Conservation (phyloP, 2,888 invertebrate species). For the Linnaemya tessellans region DNA sequence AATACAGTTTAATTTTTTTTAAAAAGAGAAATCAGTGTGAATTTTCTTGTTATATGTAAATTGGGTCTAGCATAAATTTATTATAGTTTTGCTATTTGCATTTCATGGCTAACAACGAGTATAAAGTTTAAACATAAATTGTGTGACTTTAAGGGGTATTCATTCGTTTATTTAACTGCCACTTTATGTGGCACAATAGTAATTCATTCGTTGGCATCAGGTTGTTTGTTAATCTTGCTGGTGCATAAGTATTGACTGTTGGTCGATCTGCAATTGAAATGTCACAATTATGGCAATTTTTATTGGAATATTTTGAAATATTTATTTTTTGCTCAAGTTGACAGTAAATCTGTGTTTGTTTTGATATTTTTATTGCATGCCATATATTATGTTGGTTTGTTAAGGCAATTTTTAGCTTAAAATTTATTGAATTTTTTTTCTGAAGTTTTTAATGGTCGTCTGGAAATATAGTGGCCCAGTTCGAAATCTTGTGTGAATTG, state of each 20-base stretch:
- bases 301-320: slow-evolving; percentile 19
- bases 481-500: no score
- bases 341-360: slow-evolving; percentile 35
- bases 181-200: slow-evolving; percentile 76
- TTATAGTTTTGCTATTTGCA: slow-evolving; percentile 39
- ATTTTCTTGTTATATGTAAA: slow-evolving; percentile 10
- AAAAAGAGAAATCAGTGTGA: slow-evolving; percentile 72
- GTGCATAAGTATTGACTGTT: neutral
- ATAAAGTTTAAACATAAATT: slow-evolving; percentile 22
- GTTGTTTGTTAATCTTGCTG: slow-evolving; percentile 74
- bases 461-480: no score
- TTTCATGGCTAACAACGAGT: slow-evolving; percentile 27
- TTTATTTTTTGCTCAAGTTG: slow-evolving; percentile 29
- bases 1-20: slow-evolving; percentile 47
- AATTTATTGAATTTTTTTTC: neutral
- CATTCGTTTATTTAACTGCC: slow-evolving; percentile 73
- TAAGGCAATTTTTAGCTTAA: neutral
- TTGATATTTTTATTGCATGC: slow-evolving; percentile 36
- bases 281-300: slow-evolving; percentile 67
- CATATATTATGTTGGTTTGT: slow-evolving; percentile 31
- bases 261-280: slow-evolving; percentile 53
- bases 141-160: slow-evolving; percentile 67
- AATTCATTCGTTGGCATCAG: slow-evolving; percentile 75
- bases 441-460: neutral
- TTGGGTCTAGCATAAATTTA: slow-evolving; percentile 47